Base-by-base conservation (phyloP, 1,140 invertebrate genomes). In the Kradibia gibbosae region DNA sequence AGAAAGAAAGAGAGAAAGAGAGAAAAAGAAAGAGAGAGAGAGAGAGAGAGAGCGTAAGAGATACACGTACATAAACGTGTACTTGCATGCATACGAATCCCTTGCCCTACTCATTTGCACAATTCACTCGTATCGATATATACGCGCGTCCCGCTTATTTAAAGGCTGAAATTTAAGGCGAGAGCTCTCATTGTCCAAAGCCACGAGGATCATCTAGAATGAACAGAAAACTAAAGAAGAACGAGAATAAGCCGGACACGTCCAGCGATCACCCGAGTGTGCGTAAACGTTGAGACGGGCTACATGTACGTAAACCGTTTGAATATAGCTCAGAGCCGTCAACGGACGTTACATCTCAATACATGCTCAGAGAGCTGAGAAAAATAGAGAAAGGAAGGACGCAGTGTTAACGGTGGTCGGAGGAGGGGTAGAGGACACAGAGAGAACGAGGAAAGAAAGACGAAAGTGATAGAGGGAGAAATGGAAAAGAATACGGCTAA, bases 91-190 rank as follows among this genome's bases (percentile, higher is more conserved):
- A n/a, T n/a, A n/a, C n/a, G 1, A 31, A 3, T 0, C 65, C 36
- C 60, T n/a, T 10, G 62, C 31, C n/a, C 48, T 36, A 42, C 75
- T 25, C 65, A 71, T 71, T 67, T 22, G 45, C 62, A 53, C 28
- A 34, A 67, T 36, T 53, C 45, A 8, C 60, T 65, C 42, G 31
- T 34, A 53, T 78, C 79, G 72, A 60, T 60, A 48, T 80, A 34
- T 60, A 34, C 72, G 67, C 78, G 31, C 80, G 65, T 74, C 72
- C 48, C 79, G 36, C 67, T 72, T 75, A 70, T 82, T 76, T 72
- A 65, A 72, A 62, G 36, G 53, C 73, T 45, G 50, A 81, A 76
- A 71, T 57, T 70, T 60, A 65, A 74, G 74, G 62, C 72, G 60
- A 36, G 4, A 10, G 73, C 25, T 22, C 65, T 75, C 50, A 82